Evolutionary conservation across 1,140 invertebrate genomes (phyloP).

Genomic region (Anadara kagoshimensis): DNA sequence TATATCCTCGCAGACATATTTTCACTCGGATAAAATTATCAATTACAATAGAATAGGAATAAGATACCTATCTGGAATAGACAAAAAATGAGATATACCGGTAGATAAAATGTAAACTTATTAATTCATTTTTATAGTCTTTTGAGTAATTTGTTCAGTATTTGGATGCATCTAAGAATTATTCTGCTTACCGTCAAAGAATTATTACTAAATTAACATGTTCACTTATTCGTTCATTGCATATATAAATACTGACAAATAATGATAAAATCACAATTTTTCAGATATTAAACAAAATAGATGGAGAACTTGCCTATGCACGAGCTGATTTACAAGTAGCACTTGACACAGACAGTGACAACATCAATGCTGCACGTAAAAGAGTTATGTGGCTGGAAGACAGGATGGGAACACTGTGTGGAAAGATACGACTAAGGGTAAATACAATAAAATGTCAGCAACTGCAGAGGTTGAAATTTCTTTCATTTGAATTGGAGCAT

Average conservation of each 20-base stretch:
- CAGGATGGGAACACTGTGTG: constrained; percentile 65
- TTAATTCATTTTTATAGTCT: too few species aligned
- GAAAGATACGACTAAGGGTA: constrained; percentile 58
- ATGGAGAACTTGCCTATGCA: constrained; percentile 65
- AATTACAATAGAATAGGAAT: too few species aligned
- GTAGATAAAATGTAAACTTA: too few species aligned
- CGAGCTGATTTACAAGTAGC: constrained; percentile 61
- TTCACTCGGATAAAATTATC: too few species aligned
- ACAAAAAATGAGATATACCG: too few species aligned
- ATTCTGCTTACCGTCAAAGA: too few species aligned
- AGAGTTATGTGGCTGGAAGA: constrained; percentile 70
- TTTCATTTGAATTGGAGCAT: background rate
- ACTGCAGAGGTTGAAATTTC: background rate
- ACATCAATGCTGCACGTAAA: constrained; percentile 64
- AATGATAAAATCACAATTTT: background rate
- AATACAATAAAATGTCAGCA: background rate
- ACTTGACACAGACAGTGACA: constrained; percentile 53
- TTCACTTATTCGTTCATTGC: too few species aligned
- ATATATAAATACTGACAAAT: background rate
- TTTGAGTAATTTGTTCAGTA: too few species aligned
- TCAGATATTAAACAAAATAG: constrained; percentile 67
- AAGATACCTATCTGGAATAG: too few species aligned
- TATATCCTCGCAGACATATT: too few species aligned
- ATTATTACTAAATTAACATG: too few species aligned
- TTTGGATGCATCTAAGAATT: too few species aligned